These are phyloP conservation scores for Sesamia nonagrioides DNA, from an alignment of 1,140 invertebrate species.

Conservation along the genomic window DNA sequence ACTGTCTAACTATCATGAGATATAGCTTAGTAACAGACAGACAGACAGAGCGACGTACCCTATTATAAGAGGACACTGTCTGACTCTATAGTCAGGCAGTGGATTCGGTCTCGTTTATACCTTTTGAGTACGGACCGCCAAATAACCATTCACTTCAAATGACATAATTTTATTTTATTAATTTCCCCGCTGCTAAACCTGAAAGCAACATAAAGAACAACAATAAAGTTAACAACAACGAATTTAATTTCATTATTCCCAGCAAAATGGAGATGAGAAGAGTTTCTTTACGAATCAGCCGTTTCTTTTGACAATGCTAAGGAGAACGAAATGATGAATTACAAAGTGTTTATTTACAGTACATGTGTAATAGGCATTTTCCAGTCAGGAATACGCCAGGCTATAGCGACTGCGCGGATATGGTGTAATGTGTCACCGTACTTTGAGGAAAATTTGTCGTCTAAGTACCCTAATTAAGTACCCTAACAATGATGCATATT, in stretches of 20 bases:
- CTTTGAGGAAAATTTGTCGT: not conserved
- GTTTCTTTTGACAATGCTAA: not conserved
- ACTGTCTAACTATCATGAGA: too few relatives aligned
- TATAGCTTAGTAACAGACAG: too few relatives aligned
- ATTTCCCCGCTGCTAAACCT: not conserved
- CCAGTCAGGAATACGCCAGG: constrained; percentile 34
- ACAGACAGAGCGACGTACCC: too few relatives aligned
- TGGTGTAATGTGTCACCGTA: constrained; percentile 43
- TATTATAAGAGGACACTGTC: too few relatives aligned
- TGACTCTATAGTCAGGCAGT: too few relatives aligned
- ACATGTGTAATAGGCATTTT: constrained; percentile 42
- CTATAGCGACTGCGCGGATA: constrained; percentile 30
- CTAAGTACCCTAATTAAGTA: too few relatives aligned
- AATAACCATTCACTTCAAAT: not conserved
- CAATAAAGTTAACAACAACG: constrained; percentile 3
- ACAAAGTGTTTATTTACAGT: constrained; percentile 45
- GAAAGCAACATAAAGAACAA: not conserved
- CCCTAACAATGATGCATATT: too few relatives aligned
- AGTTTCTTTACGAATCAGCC: constrained; percentile 1
- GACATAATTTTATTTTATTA: not conserved
- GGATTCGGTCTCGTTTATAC: too few relatives aligned
- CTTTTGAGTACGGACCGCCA: not conserved
- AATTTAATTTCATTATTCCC: constrained; percentile 19
- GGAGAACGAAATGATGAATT: constrained; percentile 46
- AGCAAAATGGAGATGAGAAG: not conserved